A percentile compares a stretch with the other conserved stretches of the same genome.
Conservation (phyloP, 2,888 invertebrate genomes). For the Drosophila mercatorum region DNA sequence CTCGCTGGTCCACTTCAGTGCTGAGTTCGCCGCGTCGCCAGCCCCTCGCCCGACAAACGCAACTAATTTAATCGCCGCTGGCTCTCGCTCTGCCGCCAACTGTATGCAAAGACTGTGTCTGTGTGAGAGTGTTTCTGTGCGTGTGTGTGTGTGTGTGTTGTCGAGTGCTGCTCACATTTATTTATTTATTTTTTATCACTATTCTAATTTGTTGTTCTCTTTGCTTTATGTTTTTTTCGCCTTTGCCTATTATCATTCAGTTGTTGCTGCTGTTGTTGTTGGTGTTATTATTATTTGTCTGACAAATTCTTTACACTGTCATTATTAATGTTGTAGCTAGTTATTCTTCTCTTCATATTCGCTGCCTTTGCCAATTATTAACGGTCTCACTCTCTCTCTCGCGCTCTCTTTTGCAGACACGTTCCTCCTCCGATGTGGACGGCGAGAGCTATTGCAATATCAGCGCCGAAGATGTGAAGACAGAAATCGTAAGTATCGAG, state of each 20-base stretch:
- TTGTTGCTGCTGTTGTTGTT: slow-evolving; percentile 21
- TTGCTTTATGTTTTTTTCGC: slow-evolving; percentile 29
- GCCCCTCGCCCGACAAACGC: slow-evolving; percentile 34
- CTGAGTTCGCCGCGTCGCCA: slow-evolving; percentile 61
- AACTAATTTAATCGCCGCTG: slow-evolving; percentile 74
- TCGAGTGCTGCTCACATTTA: slow-evolving; percentile 42
- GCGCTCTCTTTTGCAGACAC: slow-evolving; percentile 66
- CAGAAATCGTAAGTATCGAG: slow-evolving; percentile 82
- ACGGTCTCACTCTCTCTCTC: slow-evolving; percentile 42
- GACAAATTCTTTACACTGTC: slow-evolving; percentile 65
- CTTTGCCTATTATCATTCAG: slow-evolving; percentile 47
- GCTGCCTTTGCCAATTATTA: slow-evolving; percentile 36
- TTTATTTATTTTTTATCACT: slow-evolving; percentile 66
- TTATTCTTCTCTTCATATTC: slow-evolving; percentile 22
- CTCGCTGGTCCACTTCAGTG: slow-evolving; percentile 76
- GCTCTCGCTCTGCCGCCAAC: slow-evolving; percentile 33
- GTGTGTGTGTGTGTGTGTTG: slow-evolving; percentile 28
- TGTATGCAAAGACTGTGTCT: slow-evolving; percentile 39
- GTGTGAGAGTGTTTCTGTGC: slow-evolving; percentile 11
- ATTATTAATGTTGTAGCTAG: slow-evolving; percentile 47
- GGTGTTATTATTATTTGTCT: slow-evolving; percentile 62
- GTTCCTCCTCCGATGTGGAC: slow-evolving; percentile 79
- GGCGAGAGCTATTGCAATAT: slow-evolving; percentile 81
- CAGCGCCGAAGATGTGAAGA: slow-evolving; percentile 84
- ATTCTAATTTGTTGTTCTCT: slow-evolving; percentile 68